Evolutionary conservation across 2,888 invertebrate species (phyloP), one percentile per base, ranked within the genome.

Genomic region (Lithosia quadra): DNA sequence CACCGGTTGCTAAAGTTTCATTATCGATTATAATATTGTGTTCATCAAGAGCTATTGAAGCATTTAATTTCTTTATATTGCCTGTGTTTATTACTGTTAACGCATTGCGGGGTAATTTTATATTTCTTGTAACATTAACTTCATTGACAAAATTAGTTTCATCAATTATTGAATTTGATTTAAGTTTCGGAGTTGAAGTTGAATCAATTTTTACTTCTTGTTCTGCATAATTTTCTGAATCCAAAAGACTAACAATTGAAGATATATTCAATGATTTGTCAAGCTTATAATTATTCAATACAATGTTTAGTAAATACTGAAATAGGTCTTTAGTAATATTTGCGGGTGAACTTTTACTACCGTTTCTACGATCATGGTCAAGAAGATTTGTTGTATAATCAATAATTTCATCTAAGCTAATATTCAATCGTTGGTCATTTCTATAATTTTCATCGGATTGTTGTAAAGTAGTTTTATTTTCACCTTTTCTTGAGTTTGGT

Each of bases 31-130:
- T n/a, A 18, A 22, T 1, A 0, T 59, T 59, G 21, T 59, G 22
- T 10, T n/a, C 18, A 9, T 22, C n/a, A 13, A 57, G 21, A 53
- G 22, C 22, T 22, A 65, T 24, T 18, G 18, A 34, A 15, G 18
- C 33, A 2, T 55, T n/a, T 15, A 59, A 0, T 5, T 59, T 34
- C 11, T 21, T 15, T 8, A 65, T 53, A 34, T 15, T 65, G 5
- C 53, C 53, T 11, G 33, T 53, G 11, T 53, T 60, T 53, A 53
- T 65, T 43, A 64, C 3, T 34, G 53, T 36, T 59, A 53, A 24
- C 7, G 21, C 18, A 18, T 60, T 60, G 3, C 13, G 36, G 22
- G 21, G 36, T 15, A 28, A 18, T 3, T 13, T 11, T 39, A 2
- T 18, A n/a, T 55, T 39, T n/a, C 24, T 39, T 39, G 24, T 39